Base-by-base conservation (phyloP, 2,797 vertebrate genomes). In the Chelidonichthys spinosus region DNA sequence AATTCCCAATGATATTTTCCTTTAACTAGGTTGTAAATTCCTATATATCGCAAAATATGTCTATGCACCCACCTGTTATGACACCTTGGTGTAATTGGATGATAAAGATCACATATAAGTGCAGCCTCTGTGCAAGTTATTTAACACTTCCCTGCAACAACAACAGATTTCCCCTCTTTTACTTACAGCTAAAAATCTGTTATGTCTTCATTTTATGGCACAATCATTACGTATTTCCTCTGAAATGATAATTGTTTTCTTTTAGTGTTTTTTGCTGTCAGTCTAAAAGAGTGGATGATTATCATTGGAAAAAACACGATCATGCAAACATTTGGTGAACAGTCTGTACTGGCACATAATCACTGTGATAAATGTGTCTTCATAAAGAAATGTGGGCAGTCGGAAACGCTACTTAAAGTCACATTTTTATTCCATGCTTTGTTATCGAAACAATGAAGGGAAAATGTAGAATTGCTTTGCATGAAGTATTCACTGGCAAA, bases 381-480 rank as follows among this genome's bases (percentile, higher is more conserved):
- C 13, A 61, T 55, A 77, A 85, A 83, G 36, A 37, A 83, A 76
- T 63, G 58, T 46, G 15, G 36, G 60, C 73, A 64, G 72, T 17
- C 79, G 65, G 61, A 69, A 76, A 68, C 63, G 52, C 69, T 64
- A 33, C 76, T 68, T 82, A 53, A 83, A 70, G 80, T 82, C 63
- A 47, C 60, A 56, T 87, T 76, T 72, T 63, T 52, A 77, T 83
- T 81, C 67, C 84, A 52, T 69, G 58, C 70, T 77, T 54, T 70
- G 33, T 69, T 73, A 58, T 60, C 18, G 6, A 69, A 89, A 87
- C 87, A 89, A 91, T 86, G 68, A 64, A 85, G 69, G 89, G 87
- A 92, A 88, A 91, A 86, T 82, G 80, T 72, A 79, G 66, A 73
- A 81, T 89, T 90, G 88, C 90, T 91, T 86, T 81, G 78, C 73